Evolutionary conservation across 1,140 invertebrate genomes (phyloP).

Genomic region (Tachypleus tridentatus): DNA sequence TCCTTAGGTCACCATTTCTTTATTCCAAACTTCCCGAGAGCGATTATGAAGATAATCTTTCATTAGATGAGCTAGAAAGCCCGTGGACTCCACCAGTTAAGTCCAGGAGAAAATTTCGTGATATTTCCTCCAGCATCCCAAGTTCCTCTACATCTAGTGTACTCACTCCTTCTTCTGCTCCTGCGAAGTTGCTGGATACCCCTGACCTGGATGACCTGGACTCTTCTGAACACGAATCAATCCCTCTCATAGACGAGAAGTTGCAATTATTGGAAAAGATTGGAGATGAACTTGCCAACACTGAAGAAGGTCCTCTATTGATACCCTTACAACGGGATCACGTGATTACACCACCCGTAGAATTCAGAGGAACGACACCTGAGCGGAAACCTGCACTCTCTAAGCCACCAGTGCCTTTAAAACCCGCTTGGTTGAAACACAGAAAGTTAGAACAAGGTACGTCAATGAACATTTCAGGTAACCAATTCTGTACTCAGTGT

Average conservation of each 20-base stretch:
- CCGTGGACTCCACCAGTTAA: background rate
- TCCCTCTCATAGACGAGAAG: no score
- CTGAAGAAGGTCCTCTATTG: no score
- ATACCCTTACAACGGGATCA: no score
- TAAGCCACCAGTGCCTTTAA: constrained; percentile 20
- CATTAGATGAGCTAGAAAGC: background rate
- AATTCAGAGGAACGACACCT: no score
- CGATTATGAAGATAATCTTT: background rate
- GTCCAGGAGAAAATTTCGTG: background rate
- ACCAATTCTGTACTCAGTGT: background rate
- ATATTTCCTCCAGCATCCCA: background rate
- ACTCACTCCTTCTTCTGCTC: background rate
- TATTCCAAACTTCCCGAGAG: background rate
- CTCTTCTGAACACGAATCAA: no score
- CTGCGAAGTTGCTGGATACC: background rate
- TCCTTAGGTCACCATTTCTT: background rate
- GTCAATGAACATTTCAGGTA: background rate
- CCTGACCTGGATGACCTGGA: no score
- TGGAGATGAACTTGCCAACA: no score
- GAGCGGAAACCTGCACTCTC: no score
- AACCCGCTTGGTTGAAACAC: constrained; percentile 8
- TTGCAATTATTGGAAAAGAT: no score
- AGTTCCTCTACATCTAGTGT: background rate
- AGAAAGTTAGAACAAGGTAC: background rate
- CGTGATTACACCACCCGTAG: no score